Base-by-base conservation (phyloP, 2,797 vertebrate genomes). In the Arvicola amphibius region DNA sequence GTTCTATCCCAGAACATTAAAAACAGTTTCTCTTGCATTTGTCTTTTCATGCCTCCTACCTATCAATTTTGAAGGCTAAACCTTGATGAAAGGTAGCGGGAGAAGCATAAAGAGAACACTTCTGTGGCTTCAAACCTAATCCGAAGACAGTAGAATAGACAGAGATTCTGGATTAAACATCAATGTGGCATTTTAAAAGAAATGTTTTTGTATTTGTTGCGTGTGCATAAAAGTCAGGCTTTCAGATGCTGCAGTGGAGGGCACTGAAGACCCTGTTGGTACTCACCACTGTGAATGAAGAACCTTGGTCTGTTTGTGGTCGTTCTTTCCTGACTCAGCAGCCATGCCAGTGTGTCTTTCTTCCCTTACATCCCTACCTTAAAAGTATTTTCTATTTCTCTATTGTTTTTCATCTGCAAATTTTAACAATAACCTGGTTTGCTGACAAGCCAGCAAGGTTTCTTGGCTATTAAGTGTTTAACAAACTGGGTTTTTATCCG, bases 401-500 rank as follows among this genome's bases (percentile, higher is more conserved):
- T 61, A 34, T 14, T 27, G 80, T 43, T 48, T 81, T 74, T n/a
- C 74, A 81, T 61, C 32, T 79, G 32, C 83, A 95, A 71, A n/a
- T 83, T 80, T 78, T 91, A 56, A 88, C n/a, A 37, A 83, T 77
- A 89, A 59, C 6, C 53, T 76, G 27, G 34, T 46, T 93, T 88
- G 14, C 67, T 86, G 21, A 92, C 23, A 69, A 37, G 23, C 27
- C 43, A 65, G 29, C 14, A 10, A 43, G 21, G 3, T 61, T 83
- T 80, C 51, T 37, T 84, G 74, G 2, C 43, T 89, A 81, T 93
- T 85, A 1, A 34, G 86, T 86, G n/a, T 67, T 43, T 17, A 43
- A 37, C 40, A 53, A 94, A 43, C 67, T 67, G 79, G 81, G 29
- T 25, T 96, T 90, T 89, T 93, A 71, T 59, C 27, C 37, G 76